Evolutionary conservation across 2,797 vertebrate species (phyloP).

Genomic region (Emydoidea blandingii): DNA sequence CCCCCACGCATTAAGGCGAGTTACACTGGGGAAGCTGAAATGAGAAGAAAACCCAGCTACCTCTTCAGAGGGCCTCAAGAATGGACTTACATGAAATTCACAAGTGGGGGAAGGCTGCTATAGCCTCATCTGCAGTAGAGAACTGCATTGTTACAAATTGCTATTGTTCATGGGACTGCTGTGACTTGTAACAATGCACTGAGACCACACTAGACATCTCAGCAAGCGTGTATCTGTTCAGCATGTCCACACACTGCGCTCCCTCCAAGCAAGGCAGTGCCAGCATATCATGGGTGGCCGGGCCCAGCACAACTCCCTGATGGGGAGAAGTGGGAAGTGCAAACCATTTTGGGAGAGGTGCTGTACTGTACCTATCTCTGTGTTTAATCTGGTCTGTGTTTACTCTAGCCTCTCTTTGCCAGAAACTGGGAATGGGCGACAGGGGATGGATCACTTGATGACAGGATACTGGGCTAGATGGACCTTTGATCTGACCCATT

Average conservation of each 20-base stretch:
- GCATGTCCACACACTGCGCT: background rate
- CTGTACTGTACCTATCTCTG: background rate
- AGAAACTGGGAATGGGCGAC: no score
- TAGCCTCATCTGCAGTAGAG: background rate
- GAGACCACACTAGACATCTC: background rate
- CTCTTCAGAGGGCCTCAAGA: no score
- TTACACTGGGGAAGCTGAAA: no score
- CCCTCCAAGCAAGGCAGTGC: background rate
- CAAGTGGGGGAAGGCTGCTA: no score
- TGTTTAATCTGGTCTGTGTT: background rate
- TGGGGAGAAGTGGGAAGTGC: background rate
- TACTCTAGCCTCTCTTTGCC: no score
- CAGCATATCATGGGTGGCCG: background rate
- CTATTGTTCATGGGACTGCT: background rate
- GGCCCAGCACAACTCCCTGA: background rate
- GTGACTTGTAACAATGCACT: background rate
- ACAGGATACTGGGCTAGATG: no score
- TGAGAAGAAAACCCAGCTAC: no score
- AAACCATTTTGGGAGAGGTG: background rate
- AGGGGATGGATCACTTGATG: no score
- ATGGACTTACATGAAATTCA: background rate
- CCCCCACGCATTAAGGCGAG: no score
- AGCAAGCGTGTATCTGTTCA: background rate
- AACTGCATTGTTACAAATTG: background rate
- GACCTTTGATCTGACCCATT: no score